Conservation (phyloP, 1,140 invertebrate species). For the Bacillus rossius region DNA sequence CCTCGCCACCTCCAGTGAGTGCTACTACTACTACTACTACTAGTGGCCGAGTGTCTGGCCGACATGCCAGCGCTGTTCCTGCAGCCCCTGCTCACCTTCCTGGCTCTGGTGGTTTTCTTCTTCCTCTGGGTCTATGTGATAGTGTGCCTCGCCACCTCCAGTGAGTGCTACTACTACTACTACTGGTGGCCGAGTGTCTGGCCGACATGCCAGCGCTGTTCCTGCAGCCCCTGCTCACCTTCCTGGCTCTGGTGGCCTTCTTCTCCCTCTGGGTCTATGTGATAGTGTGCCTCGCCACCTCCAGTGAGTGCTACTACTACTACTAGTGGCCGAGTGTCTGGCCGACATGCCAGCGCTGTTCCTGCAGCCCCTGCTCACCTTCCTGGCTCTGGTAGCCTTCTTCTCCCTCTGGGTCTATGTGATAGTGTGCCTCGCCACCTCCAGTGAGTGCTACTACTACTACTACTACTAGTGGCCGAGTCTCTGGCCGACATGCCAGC, state of each 20-base stretch:
- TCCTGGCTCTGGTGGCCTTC: constrained; percentile 69
- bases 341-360: constrained; percentile 78
- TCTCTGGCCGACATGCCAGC: constrained; percentile 74
- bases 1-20: constrained; percentile 65
- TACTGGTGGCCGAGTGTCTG: too few species aligned
- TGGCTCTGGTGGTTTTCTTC: constrained; percentile 71
- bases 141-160: constrained; percentile 59
- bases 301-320: constrained; percentile 65
- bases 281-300: constrained; percentile 62
- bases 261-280: constrained; percentile 81
- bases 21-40: too few species aligned
- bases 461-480: too few species aligned
- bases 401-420: constrained; percentile 81
- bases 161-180: too few species aligned
- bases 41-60: too few species aligned
- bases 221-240: constrained; percentile 83
- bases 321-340: too few species aligned
- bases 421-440: constrained; percentile 62
- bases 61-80: constrained; percentile 80
- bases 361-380: constrained; percentile 83
- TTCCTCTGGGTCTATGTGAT: constrained; percentile 80
- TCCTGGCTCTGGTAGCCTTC: constrained; percentile 69
- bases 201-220: constrained; percentile 78
- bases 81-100: constrained; percentile 82
- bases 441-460: constrained; percentile 65